phyloP scores from a whole-genome alignment of 1,140 invertebrate genomes.

The Paraescarpia echinospica region DNA sequence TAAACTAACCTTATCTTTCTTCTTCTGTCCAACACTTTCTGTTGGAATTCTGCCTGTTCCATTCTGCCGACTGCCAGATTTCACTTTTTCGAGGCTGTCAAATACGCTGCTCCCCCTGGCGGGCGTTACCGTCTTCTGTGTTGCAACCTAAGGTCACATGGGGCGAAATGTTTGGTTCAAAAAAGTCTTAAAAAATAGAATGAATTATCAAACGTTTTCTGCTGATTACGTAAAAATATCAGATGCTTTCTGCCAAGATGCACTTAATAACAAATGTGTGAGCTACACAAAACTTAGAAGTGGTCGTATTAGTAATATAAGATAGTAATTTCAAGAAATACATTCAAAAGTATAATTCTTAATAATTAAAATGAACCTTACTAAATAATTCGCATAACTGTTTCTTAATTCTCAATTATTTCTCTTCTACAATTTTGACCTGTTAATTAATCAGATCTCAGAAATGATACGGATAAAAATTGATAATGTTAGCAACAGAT shows the following conservation, averaged over 20 bases:
- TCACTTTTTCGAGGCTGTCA: conserved; percentile 48
- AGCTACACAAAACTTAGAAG: too few relatives aligned
- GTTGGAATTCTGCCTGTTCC: background rate
- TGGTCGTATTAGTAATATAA: too few relatives aligned
- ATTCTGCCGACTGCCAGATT: conserved; percentile 22
- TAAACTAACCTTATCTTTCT: background rate
- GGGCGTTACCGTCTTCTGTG: conserved; percentile 23
- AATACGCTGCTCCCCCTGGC: conserved; percentile 51
- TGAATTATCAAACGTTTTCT: background rate
- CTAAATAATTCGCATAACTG: too few relatives aligned
- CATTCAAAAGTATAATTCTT: background rate
- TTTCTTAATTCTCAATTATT: too few relatives aligned
- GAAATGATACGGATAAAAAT: too few relatives aligned
- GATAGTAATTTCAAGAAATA: too few relatives aligned
- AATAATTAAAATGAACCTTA: background rate
- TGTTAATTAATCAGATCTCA: too few relatives aligned
- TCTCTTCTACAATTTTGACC: too few relatives aligned
- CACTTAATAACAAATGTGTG: background rate
- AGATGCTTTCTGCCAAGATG: background rate
- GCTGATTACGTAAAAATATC: background rate
- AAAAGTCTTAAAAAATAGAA: background rate
- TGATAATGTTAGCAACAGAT: background rate
- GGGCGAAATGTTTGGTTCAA: background rate
- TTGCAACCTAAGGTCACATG: conserved; percentile 20
- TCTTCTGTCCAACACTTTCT: background rate